phyloP scores from a whole-genome alignment of 2,797 vertebrate species.

The Taeniopygia guttata region DNA sequence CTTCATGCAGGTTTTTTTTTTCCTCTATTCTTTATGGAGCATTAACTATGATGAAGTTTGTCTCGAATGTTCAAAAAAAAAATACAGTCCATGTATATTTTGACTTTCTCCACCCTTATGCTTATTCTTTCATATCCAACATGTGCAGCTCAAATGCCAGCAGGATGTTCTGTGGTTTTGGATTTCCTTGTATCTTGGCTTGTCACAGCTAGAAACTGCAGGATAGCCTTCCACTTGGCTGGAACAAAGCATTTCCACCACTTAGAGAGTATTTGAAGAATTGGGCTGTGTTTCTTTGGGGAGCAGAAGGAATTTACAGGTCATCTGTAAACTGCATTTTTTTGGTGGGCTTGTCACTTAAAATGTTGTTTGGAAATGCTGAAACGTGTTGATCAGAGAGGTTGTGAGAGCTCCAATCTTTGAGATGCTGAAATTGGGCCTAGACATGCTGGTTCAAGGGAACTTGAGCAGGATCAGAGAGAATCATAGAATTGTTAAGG shows the following conservation, averaged over 20 bases:
- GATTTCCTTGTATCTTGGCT: not conserved
- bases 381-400: not conserved
- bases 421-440: not conserved
- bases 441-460: not conserved
- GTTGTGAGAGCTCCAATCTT: not conserved
- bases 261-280: not conserved
- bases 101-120: not conserved
- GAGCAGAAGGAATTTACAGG: not conserved
- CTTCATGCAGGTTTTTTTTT: not conserved
- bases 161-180: not conserved
- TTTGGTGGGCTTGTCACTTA: not conserved
- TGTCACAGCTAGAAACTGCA: not conserved
- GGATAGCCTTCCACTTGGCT: not conserved
- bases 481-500: not conserved
- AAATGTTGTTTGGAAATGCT: not conserved
- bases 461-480: not conserved
- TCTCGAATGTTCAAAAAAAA: not conserved
- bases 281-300: not conserved
- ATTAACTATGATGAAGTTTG: not conserved
- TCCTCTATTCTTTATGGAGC: fast-evolving
- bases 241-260: not conserved
- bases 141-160: not conserved
- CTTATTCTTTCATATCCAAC: not conserved
- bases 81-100: not conserved
- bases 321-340: not conserved